Conservation (phyloP, 2,797 vertebrate species). For the Tragelaphus eurycerus region DNA sequence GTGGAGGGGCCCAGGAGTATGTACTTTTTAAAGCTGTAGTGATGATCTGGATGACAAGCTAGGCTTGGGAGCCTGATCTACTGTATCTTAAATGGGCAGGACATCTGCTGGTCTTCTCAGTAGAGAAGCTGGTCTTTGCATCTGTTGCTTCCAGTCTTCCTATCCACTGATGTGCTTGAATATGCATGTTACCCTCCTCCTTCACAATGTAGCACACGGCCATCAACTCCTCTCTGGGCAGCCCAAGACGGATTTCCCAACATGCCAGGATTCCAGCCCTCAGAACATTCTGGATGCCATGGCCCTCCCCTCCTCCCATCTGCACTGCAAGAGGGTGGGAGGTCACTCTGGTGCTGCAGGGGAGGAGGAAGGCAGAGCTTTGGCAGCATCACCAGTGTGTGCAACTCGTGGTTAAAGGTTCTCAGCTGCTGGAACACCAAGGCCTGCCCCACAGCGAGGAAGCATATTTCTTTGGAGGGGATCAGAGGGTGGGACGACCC, state of each 20-base stretch:
- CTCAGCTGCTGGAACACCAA: neutral
- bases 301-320: neutral
- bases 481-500: neutral
- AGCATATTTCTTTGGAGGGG: neutral
- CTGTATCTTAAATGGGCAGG: neutral
- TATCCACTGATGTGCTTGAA: neutral
- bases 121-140: neutral
- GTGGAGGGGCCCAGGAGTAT: neutral
- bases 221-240: neutral
- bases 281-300: neutral
- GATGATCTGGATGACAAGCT: neutral
- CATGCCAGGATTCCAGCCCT: neutral
- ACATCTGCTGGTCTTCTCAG: neutral
- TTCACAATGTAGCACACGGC: neutral
- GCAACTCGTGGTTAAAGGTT: neutral
- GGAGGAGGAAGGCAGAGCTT: neutral
- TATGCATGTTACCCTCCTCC: neutral
- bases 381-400: neutral
- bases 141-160: neutral
- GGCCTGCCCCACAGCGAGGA: neutral
- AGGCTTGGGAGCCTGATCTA: neutral
- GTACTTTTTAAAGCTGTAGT: neutral
- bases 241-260: neutral
- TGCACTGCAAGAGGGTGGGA: neutral
- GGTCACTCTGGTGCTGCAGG: rapidly evolving